Base-by-base conservation (phyloP, 1,140 invertebrate genomes). In the Grapholita molesta region DNA sequence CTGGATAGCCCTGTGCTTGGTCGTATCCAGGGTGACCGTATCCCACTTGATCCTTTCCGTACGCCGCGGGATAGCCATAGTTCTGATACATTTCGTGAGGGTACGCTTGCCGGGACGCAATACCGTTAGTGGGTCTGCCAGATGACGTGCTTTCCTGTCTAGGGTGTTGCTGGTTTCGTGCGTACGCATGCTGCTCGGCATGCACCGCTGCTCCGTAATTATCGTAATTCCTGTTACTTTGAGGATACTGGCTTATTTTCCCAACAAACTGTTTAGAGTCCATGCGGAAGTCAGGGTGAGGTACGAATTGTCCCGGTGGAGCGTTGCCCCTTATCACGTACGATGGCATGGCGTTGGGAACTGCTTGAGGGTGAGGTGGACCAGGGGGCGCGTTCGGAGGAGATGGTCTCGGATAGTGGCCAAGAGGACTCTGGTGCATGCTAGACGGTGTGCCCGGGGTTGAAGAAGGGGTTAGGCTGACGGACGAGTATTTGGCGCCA, bases 381-480 rank as follows among this genome's bases (percentile, higher is more conserved):
- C 55, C 94, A 87, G 70, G 92, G 90, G 69, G 93, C 84, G 74
- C 94, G 92, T 64, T 94, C 0, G 94, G 95, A 0, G 93, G 93
- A 12, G 93, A 94, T 1, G 93, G 94, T 55, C 94, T 86, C 0
- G 94, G 92, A 78, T 95, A 94, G 30, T 95, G 92, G 42, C 93
- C 90, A 8, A 94, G 77, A 23, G 93, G 86, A 81, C 93, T 90
- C 67, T 89, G 78, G 84, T 95, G 94, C 71, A 94, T 93, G 69
- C 87, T 89, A 1, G 93, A 93, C 0, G 94, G 94, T 2, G 94
- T 94, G 4, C 94, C 93, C 0, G 94, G 94, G 7, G 94, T 94
- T 0, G 94, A 94, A 0, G 94, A 94, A 0, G 94, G 94, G 0
- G 95, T 95, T 2, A 95, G 79, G 73, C 93, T 94, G 23, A 94